Percentiles rank a stretch among this genome's conserved stretches.
Conservation (phyloP, 2,888 invertebrate genomes). For the Torymus tubicola region DNA sequence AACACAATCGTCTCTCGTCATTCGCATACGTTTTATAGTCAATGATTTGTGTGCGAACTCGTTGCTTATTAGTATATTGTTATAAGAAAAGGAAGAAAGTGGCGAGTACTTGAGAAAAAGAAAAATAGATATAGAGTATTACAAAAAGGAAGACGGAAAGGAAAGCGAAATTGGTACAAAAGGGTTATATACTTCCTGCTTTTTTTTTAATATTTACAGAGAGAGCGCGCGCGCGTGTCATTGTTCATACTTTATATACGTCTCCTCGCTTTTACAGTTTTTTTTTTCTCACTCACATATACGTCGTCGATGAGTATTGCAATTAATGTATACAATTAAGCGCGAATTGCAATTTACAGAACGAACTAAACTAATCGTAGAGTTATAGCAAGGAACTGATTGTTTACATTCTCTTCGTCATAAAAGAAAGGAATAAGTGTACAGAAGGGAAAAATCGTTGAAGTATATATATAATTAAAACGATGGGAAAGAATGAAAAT, state of each 20-base stretch:
- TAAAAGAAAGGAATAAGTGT: not conserved
- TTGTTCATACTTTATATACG: slow-evolving; percentile 17
- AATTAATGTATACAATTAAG: too few relatives aligned
- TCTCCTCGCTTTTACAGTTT: not conserved
- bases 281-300: slow-evolving; percentile 1
- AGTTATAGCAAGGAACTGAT: not conserved
- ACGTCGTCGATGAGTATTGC: too few relatives aligned
- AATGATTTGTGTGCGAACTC: too few relatives aligned
- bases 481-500: too few relatives aligned
- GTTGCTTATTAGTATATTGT: too few relatives aligned
- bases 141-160: slow-evolving; percentile 27
- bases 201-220: slow-evolving; percentile 48
- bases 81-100: slow-evolving; percentile 7
- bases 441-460: too few relatives aligned
- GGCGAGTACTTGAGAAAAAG: slow-evolving; percentile 22
- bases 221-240: slow-evolving; percentile 22
- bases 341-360: not conserved
- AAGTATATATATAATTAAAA: too few relatives aligned
- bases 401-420: not conserved
- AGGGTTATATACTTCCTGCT: not conserved
- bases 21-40: too few relatives aligned
- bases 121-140: not conserved
- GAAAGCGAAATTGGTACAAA: slow-evolving; percentile 34
- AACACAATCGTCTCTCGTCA: too few relatives aligned
- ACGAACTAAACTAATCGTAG: too few relatives aligned